A percentile compares a stretch with the other conserved stretches of the same genome.
Evolutionary conservation across 2,113 vertebrate species (phyloP).

Genomic region (Syrmaticus mikado): DNA sequence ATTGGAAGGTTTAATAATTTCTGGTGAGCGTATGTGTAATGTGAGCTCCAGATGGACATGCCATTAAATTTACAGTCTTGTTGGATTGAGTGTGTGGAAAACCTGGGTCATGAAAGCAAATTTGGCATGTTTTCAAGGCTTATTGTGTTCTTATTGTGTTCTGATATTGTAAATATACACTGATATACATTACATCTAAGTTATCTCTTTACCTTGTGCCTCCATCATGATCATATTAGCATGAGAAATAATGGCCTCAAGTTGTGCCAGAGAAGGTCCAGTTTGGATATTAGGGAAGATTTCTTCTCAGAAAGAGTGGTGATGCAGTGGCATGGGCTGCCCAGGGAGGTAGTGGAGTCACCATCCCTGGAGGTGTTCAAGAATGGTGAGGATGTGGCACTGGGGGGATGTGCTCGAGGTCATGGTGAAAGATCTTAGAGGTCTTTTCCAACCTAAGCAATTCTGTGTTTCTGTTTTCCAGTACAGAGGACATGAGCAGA

Average conservation of each 20-base stretch:
- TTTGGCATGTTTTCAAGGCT: not conserved
- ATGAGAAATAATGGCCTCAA: too few species aligned
- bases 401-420: too few species aligned
- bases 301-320: too few species aligned
- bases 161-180: not conserved
- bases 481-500: accelerated
- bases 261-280: too few species aligned
- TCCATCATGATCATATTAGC: not conserved
- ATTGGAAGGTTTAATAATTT: not conserved
- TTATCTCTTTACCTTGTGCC: not conserved
- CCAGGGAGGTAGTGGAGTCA: too few species aligned
- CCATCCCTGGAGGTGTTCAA: too few species aligned
- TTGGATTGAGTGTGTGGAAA: not conserved
- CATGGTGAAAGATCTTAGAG: too few species aligned
- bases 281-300: too few species aligned
- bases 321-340: too few species aligned
- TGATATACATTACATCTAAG: not conserved
- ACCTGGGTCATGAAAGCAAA: not conserved
- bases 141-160: not conserved
- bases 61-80: not conserved
- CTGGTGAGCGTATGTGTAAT: not conserved
- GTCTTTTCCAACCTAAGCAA: too few species aligned
- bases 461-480: too few species aligned
- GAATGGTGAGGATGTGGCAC: too few species aligned
- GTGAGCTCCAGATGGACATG: not conserved